A percentile compares a stretch with the other conserved stretches of the same genome.
phyloP scores from a whole-genome alignment of 92 coral and sea anemone genomes.

The Parazoanthus swiftii region DNA sequence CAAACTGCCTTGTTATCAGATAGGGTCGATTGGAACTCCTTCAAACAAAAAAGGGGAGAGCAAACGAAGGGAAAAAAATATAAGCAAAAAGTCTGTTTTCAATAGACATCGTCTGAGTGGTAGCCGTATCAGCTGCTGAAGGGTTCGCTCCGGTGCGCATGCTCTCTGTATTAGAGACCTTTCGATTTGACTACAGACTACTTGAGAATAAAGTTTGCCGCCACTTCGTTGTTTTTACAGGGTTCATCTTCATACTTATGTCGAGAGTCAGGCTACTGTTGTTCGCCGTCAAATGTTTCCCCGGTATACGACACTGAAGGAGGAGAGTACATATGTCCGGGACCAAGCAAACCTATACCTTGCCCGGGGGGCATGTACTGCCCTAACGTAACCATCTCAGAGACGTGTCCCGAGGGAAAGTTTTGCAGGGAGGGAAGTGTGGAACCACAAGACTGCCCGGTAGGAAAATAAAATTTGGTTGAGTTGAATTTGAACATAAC shows the following conservation, averaged over 20 bases:
- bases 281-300: constrained; percentile 64
- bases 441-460: constrained; percentile 74
- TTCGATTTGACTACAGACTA: too few relatives aligned
- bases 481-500: neutral
- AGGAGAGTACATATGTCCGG: constrained; percentile 57
- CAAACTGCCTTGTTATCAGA: too few relatives aligned
- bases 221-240: neutral
- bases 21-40: too few relatives aligned
- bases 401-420: constrained; percentile 64
- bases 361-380: constrained; percentile 74
- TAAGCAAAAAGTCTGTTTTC: too few relatives aligned
- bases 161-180: too few relatives aligned
- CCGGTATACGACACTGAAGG: constrained; percentile 56
- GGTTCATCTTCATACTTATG: constrained; percentile 51
- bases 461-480: constrained; percentile 20
- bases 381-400: constrained; percentile 67
- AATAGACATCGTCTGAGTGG: too few relatives aligned
- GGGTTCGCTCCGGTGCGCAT: too few relatives aligned
- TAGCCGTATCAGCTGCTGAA: too few relatives aligned
- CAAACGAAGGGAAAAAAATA: too few relatives aligned
- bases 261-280: constrained; percentile 60
- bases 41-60: too few relatives aligned
- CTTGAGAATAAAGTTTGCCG: too few relatives aligned
- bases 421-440: constrained; percentile 76
- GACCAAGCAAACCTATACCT: constrained; percentile 59